A percentile compares a stretch with the other conserved stretches of the same genome.
Evolutionary conservation across 2,797 vertebrate species (phyloP).

Genomic region (Gephyroberyx darwinii): DNA sequence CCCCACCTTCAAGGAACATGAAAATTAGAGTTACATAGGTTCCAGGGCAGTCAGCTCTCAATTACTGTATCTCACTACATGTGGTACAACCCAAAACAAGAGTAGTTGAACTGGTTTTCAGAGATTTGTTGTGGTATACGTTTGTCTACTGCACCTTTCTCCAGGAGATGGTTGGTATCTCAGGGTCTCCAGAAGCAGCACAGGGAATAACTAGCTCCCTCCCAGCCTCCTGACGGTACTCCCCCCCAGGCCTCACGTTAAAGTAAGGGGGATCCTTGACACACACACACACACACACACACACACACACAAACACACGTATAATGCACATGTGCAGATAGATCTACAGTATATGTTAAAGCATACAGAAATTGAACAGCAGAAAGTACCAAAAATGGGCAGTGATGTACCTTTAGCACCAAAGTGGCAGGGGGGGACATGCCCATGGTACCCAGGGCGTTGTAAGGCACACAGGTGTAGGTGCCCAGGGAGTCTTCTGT

Average conservation of each 20-base stretch:
- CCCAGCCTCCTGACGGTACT: slow-evolving; percentile 98
- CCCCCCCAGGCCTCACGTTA: slow-evolving; percentile 99
- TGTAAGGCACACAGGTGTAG: slow-evolving; percentile 99
- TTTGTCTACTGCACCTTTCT: slow-evolving; percentile 88
- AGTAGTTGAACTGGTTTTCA: background rate
- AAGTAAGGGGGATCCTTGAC: slow-evolving; percentile 98
- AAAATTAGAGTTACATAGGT: slow-evolving; percentile 26
- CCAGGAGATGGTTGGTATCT: slow-evolving; percentile 96
- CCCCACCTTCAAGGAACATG: slow-evolving; percentile 87
- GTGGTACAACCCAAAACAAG: too few relatives aligned
- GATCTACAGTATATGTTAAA: background rate
- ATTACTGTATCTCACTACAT: too few relatives aligned
- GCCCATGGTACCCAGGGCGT: slow-evolving; percentile 98
- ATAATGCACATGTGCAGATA: background rate
- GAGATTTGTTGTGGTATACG: background rate
- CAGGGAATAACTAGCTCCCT: slow-evolving; percentile 98
- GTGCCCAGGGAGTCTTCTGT: slow-evolving; percentile 99
- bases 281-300: slow-evolving; percentile 41
- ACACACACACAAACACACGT: background rate
- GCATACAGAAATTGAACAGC: background rate
- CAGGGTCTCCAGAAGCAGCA: slow-evolving; percentile 97
- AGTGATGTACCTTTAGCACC: slow-evolving; percentile 93
- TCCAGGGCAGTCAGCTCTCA: background rate
- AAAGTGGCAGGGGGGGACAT: slow-evolving; percentile 97
- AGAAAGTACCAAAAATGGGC: background rate